Conservation (phyloP, 2,797 vertebrate species). For the Phoeniculus purpureus region DNA sequence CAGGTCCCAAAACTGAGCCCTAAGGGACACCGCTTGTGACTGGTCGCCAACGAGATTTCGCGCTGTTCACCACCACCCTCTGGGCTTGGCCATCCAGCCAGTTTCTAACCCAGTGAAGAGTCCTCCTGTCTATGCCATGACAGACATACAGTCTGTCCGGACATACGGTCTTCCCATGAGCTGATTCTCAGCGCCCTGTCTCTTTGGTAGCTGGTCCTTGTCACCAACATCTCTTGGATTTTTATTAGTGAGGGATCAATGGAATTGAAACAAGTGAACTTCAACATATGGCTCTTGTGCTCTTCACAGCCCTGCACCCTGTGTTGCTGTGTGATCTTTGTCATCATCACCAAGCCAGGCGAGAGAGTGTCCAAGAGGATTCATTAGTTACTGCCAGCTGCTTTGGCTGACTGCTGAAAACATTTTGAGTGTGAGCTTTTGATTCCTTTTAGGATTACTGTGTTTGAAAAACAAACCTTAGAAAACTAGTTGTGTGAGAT, state of each 20-base stretch:
- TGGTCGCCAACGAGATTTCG: too few species aligned
- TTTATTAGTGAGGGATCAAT: not conserved
- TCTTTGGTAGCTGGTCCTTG: not conserved
- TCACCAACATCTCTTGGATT: not conserved
- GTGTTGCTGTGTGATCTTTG: not conserved
- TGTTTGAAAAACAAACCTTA: not conserved
- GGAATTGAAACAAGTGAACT: not conserved
- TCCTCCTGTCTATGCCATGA: too few species aligned
- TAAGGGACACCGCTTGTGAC: too few species aligned
- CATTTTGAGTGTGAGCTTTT: not conserved
- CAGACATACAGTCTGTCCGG: too few species aligned
- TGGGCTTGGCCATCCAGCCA: too few species aligned
- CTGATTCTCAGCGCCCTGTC: not conserved
- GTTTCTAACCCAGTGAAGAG: too few species aligned
- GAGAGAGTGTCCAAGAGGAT: not conserved
- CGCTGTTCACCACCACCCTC: too few species aligned
- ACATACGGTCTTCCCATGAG: not conserved
- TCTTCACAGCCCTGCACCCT: not conserved
- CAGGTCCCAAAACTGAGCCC: too few species aligned
- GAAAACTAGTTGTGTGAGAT: not conserved
- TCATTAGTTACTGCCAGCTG: not conserved
- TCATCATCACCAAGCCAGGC: not conserved
- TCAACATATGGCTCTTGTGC: not conserved
- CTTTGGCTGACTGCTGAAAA: not conserved
- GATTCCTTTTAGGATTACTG: not conserved